Base-by-base conservation (phyloP, 2,888 invertebrate genomes). In the Barypeithes pellucidus region DNA sequence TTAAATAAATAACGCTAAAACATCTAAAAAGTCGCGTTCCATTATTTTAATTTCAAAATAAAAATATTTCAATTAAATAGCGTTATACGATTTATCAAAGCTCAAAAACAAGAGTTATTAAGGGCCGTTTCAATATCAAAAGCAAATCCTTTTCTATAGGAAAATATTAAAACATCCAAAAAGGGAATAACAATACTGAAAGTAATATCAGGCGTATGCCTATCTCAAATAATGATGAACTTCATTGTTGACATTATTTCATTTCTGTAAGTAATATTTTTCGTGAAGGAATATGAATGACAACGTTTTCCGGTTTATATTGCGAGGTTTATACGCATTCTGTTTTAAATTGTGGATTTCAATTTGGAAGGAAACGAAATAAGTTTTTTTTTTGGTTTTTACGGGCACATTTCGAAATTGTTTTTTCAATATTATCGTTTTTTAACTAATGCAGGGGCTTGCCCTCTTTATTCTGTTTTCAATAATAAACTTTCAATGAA, bases 231-330 rank as follows among this genome's bases (percentile, higher is more conserved):
- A 39, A 57, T 57, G 57, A 67, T 57, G 67, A 67, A 67, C 41
- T 22, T 60, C 41, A 67, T 67, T 67, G 67, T 67, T 57, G 67
- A 67, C 67, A 67, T 67, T 67, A 67, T 67, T 57, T 67, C 67
- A 67, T 67, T 43, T 57, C 57, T 57, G 54, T 57, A 67, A 67
- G 54, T 67, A 57, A 67, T 67, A 67, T 67, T 67, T 57, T 39
- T 39, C 11, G 45, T 24, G 18, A 52, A 52, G 18, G 20, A 18
- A 68, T 57, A 57, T 57, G 33, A 57, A 57, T 57, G 16, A n/a
- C n/a, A 57, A 57, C 33, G 16, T 57, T 33, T 11, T 11, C 33
- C 16, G 33, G 3, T 50, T 22, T 24, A 24, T 24, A 50, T 50
- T 20, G 24, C 29, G 1, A 52, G 29, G 52, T 52, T 14, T 57